A percentile compares a stretch with the other conserved stretches of the same genome.
Conservation (phyloP, 2,797 vertebrate species). For the Etheostoma perlongum region DNA sequence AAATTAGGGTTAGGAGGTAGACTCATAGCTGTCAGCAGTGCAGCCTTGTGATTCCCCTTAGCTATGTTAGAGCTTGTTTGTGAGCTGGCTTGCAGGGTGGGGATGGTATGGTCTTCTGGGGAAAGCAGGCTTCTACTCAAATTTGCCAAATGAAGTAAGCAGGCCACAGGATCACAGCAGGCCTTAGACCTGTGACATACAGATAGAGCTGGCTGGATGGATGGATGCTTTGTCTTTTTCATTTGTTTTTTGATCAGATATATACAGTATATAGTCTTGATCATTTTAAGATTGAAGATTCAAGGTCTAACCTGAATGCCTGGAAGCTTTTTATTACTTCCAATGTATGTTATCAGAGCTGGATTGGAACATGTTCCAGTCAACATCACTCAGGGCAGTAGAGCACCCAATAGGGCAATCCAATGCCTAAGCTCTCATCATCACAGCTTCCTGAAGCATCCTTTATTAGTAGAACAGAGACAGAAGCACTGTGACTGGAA, state of each 20-base stretch:
- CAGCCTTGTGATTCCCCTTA: constrained; percentile 74
- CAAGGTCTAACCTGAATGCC: not conserved
- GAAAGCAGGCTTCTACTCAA: constrained; percentile 16
- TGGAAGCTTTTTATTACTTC: not conserved
- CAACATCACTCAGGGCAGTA: not conserved
- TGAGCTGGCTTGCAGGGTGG: constrained; percentile 38
- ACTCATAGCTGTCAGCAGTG: constrained; percentile 52
- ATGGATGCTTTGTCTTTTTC: not conserved
- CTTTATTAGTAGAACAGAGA: too few species aligned
- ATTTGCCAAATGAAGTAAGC: not conserved
- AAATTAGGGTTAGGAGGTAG: constrained; percentile 61
- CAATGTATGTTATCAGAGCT: not conserved
- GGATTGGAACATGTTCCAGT: not conserved
- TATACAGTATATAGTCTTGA: not conserved
- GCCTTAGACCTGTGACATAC: not conserved
- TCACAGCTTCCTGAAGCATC: too few species aligned
- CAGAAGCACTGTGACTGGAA: too few species aligned
- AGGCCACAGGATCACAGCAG: not conserved
- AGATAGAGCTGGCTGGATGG: not conserved
- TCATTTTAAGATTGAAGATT: not conserved
- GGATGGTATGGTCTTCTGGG: constrained; percentile 9
- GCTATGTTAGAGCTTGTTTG: constrained; percentile 57
- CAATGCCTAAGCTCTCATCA: not conserved
- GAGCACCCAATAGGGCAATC: too few species aligned
- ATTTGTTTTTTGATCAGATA: not conserved